Evolutionary conservation across 2,797 vertebrate species (phyloP), one percentile per base, ranked within the genome.

Genomic region (Siniperca obscura): DNA sequence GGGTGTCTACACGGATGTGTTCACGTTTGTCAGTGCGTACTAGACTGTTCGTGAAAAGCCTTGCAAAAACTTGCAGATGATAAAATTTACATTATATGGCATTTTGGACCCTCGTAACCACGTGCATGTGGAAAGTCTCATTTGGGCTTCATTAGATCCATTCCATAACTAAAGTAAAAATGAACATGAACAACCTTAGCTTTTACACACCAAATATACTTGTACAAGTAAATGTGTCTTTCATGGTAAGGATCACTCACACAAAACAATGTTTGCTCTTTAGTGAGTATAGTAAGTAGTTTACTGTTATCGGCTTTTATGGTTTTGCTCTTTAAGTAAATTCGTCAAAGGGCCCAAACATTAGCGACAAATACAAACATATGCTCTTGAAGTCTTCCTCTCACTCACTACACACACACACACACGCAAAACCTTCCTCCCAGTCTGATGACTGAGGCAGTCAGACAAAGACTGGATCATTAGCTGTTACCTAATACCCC

Each of bases 401-500:
- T 46, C 36, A 30, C 40, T 22, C 19, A 27, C 0, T 3, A 3
- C 21, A 25, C 5, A 27, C 44, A 25, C 44, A 52, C 65, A 55
- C n/a, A 34, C 0, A 70, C 14, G 36, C 0, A 69, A 2, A 42
- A 17, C 27, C 22, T 11, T 25, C 53, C 42, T 78, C 36, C 25
- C 53, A 46, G 13, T 66, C 22, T 82, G 44, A 78, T 57, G 46
- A 77, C 82, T 61, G 59, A 66, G 59, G 52, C 67, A 67, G 74
- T 76, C 25, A 67, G 61, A 83, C 77, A 86, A 19, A 79, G 80
- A 75, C 57, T 68, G 14, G 52, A 62, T 83, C 74, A 87, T 88
- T 87, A 86, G 36, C 46, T 2, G 81, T 81, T 50, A 91, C 77
- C 66, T 30, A 61, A 87, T n/a, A 87, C 50, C 53, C 38, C 42